Base-by-base conservation (phyloP, 2,113 vertebrate species). In the Willisornis vidua region DNA sequence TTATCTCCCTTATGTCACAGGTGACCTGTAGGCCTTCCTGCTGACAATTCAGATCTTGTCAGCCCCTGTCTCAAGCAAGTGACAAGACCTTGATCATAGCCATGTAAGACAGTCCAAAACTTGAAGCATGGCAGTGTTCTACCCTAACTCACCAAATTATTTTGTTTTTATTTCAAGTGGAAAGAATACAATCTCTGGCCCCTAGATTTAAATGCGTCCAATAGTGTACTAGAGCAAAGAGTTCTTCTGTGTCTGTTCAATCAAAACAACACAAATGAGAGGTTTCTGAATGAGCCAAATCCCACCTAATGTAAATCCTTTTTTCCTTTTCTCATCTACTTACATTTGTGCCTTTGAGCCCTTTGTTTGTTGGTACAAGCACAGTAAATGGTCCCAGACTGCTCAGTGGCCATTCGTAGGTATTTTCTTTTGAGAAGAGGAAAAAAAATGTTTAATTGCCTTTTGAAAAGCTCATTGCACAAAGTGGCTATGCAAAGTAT, bases 361-460 rank as follows among this genome's bases (percentile, higher is more conserved):
- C 99, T 70, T 97, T 98, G 96, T 99, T 98, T 96, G 97, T 98
- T 0, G 99, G 98, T 68, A 99, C 95, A 29, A 99, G 98, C 46
- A 99, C 31, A 0, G 99, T 99, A 97, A 99, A 99, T 1, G 99
- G 99, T 93, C 99, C 99, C 85, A 99, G 92, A 45, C 97, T 97
- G 81, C 97, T 98, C 67, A 99, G 94, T 3, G 97, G 98, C 99
- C 99, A 99, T 24, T 98, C 98, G 14, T 99, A 97, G 71, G 70
- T 89, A 43, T 98, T 97, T 83, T 95, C 99, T 99, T 93, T 43
- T 25, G 29, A 90, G 90, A 78, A 39, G 55, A 93, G 51, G 80
- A 10, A 37, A 57, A 72, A 51, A 66, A 24, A 41, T 19, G 10
- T 70, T 91, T 57, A 90, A 73, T 66, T 57, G 19, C 23, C 3